Percentiles rank a stretch among this genome's conserved stretches.
Evolutionary conservation across 2,888 invertebrate species (phyloP).

Genomic region (Chymomyza amoena): DNA sequence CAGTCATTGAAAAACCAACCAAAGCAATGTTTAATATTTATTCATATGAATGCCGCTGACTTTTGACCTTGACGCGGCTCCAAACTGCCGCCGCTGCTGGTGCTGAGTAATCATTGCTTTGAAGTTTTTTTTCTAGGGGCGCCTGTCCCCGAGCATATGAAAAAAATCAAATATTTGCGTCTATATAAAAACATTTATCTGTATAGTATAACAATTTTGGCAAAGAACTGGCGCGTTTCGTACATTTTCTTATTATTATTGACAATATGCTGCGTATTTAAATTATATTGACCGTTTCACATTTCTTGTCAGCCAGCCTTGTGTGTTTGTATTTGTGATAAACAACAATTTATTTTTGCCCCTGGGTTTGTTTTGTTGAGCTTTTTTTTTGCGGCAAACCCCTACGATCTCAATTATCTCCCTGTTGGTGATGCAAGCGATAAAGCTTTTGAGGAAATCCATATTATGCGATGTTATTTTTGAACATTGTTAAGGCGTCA

Average conservation of each 20-base stretch:
- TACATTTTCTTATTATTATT: conserved; percentile 31
- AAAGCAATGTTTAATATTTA: conserved; percentile 15
- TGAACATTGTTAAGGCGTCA: background rate
- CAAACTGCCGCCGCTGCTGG: conserved; percentile 9
- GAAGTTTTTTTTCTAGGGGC: background rate
- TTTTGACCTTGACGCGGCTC: conserved; percentile 36
- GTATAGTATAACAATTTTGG: background rate
- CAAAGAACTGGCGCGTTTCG: conserved; percentile 4
- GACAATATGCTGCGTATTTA: conserved; percentile 64
- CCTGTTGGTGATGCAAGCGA: conserved; percentile 22
- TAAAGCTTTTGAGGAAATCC: conserved; percentile 20
- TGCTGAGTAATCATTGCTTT: background rate
- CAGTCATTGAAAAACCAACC: conserved; percentile 54
- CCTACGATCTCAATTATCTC: background rate
- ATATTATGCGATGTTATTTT: background rate
- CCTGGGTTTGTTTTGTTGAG: conserved; percentile 25
- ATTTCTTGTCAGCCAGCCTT: conserved; percentile 4
- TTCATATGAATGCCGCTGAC: conserved; percentile 6
- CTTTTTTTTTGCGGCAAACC: conserved; percentile 26
- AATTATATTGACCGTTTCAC: conserved; percentile 36
- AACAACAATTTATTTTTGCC: conserved; percentile 38
- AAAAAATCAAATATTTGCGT: background rate
- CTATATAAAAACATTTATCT: background rate
- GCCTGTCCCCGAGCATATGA: background rate
- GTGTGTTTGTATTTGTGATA: conserved; percentile 48